Evolutionary conservation across 2,113 vertebrate genomes (phyloP).

Genomic region (Phyllopteryx taeniolatus): DNA sequence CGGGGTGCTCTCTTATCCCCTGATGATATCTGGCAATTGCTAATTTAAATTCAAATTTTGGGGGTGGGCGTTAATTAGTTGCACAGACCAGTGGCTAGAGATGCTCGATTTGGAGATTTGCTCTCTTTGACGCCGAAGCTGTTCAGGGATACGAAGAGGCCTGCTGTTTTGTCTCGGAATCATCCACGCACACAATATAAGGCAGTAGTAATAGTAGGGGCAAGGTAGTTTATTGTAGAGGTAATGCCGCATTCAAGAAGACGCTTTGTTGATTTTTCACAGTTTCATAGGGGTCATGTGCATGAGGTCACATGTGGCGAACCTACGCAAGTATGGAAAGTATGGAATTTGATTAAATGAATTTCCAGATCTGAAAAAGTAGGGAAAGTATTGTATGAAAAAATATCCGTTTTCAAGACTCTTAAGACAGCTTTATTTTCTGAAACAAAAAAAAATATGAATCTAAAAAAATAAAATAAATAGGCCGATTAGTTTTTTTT

Average conservation of each 20-base stretch:
- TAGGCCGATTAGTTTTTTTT: no score
- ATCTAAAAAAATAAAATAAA: no score
- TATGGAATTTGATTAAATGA: no score
- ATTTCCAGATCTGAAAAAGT: no score
- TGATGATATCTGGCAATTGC: constrained; percentile 69
- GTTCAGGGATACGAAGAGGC: constrained; percentile 49
- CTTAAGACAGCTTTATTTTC: no score
- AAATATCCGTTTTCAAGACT: no score
- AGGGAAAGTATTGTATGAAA: no score
- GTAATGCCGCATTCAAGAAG: neutral
- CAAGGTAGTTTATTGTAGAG: neutral
- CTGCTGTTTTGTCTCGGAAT: constrained; percentile 24
- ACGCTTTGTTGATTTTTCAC: neutral
- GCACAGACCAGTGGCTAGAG: constrained; percentile 61
- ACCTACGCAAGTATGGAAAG: no score
- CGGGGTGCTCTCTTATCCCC: constrained; percentile 66
- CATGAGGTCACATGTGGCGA: neutral
- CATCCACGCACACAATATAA: neutral
- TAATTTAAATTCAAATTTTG: constrained; percentile 77
- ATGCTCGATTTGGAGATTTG: constrained; percentile 53
- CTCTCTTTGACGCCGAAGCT: constrained; percentile 58
- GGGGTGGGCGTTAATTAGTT: constrained; percentile 70
- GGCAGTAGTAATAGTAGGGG: neutral
- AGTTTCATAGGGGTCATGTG: no score
- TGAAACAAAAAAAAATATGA: no score